Base-by-base conservation (phyloP, 2,888 invertebrate species). In the Drosophila birchii region DNA sequence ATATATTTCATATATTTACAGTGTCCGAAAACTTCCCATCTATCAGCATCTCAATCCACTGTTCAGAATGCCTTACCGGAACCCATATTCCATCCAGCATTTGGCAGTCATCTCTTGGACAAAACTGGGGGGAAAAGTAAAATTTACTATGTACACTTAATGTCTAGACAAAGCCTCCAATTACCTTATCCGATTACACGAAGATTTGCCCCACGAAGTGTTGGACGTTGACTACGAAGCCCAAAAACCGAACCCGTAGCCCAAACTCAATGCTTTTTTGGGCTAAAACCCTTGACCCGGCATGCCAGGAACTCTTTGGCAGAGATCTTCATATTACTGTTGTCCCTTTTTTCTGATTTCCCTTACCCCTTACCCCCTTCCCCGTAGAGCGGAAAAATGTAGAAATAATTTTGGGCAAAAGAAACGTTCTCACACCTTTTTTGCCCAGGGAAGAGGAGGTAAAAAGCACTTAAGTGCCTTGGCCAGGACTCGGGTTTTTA, bases 141-240 rank as follows among this genome's bases (percentile, higher is more conserved):
- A 85, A 84, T 87, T 85, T 87, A 87, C 88, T 84, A 84, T 84
- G 91, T 90, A 88, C 91, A 90, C 91, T 90, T 91, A 91, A 91
- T 91, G 91, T 91, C 91, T 91, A 91, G 91, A 91, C 91, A 91
- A 91, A 90, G 90, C 91, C 90, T 91, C 90, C 91, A 91, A 91
- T 91, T 91, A 91, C 91, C 91, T 91, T 90, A 91, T 91, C 91
- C 91, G 91, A 91, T 91, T 91, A 91, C 91, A 89, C 74, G 83
- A 90, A 91, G 90, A 90, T 91, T 90, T 90, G 78, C 76, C 78
- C 85, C 78, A 72, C 76, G 75, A 78, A 84, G 81, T 81, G 81
- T 78, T 77, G 76, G 56, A 47, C 66, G 78, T 55, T 73, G 73
- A 54, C 72, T 63, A 64, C 62, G 41, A 62, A 18, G 43, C 43